Percentiles rank a stretch among this genome's conserved stretches.
These are phyloP conservation scores for Tokudaia tokunoshimensis DNA, from an alignment of 2,797 vertebrate genomes.

Conservation along the genomic window DNA sequence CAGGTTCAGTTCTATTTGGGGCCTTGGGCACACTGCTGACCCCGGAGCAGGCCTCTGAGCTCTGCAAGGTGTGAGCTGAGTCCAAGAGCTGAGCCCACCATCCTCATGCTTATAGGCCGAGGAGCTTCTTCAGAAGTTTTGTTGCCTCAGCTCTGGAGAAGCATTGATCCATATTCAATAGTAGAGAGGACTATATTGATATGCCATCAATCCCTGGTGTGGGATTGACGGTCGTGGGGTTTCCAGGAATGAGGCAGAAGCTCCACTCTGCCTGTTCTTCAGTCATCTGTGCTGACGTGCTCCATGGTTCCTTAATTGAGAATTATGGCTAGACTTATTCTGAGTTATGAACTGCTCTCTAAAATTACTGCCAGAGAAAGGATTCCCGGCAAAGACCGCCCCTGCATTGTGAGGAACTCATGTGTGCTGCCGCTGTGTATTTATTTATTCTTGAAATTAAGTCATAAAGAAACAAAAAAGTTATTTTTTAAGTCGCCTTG, in stretches of 20 bases:
- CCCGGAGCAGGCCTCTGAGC: neutral
- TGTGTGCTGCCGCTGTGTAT: neutral
- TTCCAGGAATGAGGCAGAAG: slow-evolving; percentile 23
- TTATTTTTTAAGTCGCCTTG: slow-evolving; percentile 64
- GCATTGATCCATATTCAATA: neutral
- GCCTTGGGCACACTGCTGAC: neutral
- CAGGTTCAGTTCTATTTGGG: neutral
- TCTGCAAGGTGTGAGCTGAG: accelerated
- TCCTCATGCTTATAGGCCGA: neutral
- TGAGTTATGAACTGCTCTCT: slow-evolving; percentile 68
- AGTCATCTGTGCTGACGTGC: slow-evolving; percentile 37
- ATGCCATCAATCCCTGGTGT: neutral
- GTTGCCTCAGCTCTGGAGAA: neutral
- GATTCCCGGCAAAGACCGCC: neutral
- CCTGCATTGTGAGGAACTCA: neutral
- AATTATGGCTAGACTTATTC: slow-evolving; percentile 37
- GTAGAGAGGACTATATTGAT: neutral
- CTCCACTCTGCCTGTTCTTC: neutral
- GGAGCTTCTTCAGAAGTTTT: neutral
- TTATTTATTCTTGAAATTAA: neutral
- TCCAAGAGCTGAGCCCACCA: neutral
- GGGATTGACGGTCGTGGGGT: neutral
- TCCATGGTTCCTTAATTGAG: slow-evolving; percentile 59
- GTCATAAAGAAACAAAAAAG: slow-evolving; percentile 40
- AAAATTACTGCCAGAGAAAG: slow-evolving; percentile 29